Evolutionary conservation across 2,797 vertebrate genomes (phyloP).

Genomic region (Spatula versicolor): DNA sequence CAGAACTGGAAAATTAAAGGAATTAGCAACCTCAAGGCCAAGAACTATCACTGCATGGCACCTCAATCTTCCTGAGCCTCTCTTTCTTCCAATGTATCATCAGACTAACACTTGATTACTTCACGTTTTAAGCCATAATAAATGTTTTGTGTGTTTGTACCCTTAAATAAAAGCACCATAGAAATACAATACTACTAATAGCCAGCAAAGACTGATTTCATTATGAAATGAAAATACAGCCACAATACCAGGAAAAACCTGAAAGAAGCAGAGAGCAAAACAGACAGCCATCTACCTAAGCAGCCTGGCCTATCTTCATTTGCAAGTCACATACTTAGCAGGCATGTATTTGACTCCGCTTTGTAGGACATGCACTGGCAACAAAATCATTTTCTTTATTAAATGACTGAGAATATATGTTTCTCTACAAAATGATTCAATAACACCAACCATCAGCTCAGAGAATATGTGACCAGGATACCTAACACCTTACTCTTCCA

Average conservation of each 20-base stretch:
- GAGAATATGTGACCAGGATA: neutral
- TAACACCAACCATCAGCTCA: neutral
- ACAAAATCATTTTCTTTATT: neutral
- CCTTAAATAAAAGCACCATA: neutral
- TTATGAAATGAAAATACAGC: neutral
- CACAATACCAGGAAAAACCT: neutral
- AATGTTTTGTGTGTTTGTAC: neutral
- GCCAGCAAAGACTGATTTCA: neutral
- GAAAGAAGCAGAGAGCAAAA: neutral
- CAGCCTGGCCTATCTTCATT: neutral
- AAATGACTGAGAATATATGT: constrained; percentile 2
- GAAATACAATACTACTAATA: neutral
- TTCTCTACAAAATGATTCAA: constrained; percentile 18
- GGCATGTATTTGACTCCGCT: neutral
- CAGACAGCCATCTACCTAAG: neutral
- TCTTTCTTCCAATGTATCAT: neutral
- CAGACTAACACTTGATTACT: neutral
- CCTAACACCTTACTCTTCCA: neutral
- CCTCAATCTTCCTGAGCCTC: neutral
- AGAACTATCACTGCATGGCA: neutral
- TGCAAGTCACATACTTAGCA: neutral
- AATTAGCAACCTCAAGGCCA: neutral
- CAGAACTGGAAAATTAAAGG: neutral
- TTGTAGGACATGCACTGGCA: neutral
- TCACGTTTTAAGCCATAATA: neutral